phyloP scores from a whole-genome alignment of 1,140 invertebrate species.

The Manduca sexta region DNA sequence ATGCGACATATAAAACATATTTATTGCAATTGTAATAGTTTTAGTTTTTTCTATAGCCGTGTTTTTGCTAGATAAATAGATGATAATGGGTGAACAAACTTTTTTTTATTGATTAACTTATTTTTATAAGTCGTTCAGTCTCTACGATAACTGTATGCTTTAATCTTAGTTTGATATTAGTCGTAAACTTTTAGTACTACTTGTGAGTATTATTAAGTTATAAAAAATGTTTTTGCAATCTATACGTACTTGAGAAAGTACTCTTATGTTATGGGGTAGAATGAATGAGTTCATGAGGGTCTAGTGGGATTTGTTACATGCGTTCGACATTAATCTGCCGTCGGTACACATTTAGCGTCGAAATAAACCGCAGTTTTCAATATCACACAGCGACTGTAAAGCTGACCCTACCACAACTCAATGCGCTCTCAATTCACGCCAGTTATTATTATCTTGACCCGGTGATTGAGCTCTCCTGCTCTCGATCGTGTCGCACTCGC shows the following conservation, averaged over 20 bases:
- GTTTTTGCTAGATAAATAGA: conserved; percentile 56
- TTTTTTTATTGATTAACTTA: conserved; percentile 29
- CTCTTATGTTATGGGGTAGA: too few relatives aligned
- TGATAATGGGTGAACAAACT: conserved; percentile 42
- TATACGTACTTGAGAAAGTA: too few relatives aligned
- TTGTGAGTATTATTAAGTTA: too few relatives aligned
- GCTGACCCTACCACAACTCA: conserved; percentile 65
- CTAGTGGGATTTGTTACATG: too few relatives aligned
- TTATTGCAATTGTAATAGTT: conserved; percentile 69
- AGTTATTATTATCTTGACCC: conserved; percentile 70
- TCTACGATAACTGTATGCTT: too few relatives aligned
- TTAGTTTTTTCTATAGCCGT: conserved; percentile 53
- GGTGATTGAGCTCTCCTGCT: conserved; percentile 65
- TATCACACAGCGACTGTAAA: conserved; percentile 58
- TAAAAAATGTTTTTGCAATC: too few relatives aligned
- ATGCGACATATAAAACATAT: conserved; percentile 72
- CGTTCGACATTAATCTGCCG: conserved; percentile 13
- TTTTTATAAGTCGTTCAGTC: neutral
- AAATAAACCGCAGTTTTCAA: conserved; percentile 47
- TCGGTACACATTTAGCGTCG: conserved; percentile 23
- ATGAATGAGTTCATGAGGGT: too few relatives aligned
- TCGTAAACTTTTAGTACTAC: too few relatives aligned
- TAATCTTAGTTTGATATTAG: too few relatives aligned
- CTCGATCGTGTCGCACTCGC: conserved; percentile 32
- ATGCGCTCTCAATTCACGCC: conserved; percentile 68